Base-by-base conservation (phyloP, 2,797 vertebrate genomes). In the Odontamblyopus lacepedii region DNA sequence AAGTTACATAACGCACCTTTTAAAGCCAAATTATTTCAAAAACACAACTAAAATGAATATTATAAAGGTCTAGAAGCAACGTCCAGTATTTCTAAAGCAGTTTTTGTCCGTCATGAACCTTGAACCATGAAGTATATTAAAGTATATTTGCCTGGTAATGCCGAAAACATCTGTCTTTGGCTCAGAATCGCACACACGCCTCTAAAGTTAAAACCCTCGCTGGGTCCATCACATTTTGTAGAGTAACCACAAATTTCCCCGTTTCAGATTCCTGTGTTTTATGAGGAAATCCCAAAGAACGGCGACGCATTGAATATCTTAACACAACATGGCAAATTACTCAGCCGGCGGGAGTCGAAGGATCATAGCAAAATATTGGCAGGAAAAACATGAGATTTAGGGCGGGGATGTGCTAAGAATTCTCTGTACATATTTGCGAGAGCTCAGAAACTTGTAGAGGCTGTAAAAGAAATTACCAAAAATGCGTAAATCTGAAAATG, bases 341-440 rank as follows among this genome's bases (percentile, higher is more conserved):
- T 75, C 16, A 56, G 60, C 41, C 73, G 18, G 32, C 16, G 27
- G 32, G 78, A 69, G 57, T 27, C 57, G 0, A n/a, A 63, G 4
- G 66, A 35, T 77, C 57, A n/a, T 32, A 72, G 66, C 38, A 63
- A 16, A 72, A 62, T 66, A 76, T 56, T 78, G 64, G 51, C 27
- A 71, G 56, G 60, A 41, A 19, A 29, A 48, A 32, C 67, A 65
- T 44, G 59, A 29, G 61, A 73, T 69, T 26, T 2, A 1, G 53
- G 61, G 27, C 4, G 55, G 67, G 32, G 66, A 72, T 65, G 48
- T 6, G 6, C 67, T 67, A 11, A 16, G 16, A 2, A 23, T 48
- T 67, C 6, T 68, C 13, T 69, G 64, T 7, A 70, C 44, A 73
- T 61, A 78, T 81, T 83, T 71, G 71, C 70, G 69, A 19, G 11